phyloP scores from a whole-genome alignment of 2,888 invertebrate species.

The Troides helena region DNA sequence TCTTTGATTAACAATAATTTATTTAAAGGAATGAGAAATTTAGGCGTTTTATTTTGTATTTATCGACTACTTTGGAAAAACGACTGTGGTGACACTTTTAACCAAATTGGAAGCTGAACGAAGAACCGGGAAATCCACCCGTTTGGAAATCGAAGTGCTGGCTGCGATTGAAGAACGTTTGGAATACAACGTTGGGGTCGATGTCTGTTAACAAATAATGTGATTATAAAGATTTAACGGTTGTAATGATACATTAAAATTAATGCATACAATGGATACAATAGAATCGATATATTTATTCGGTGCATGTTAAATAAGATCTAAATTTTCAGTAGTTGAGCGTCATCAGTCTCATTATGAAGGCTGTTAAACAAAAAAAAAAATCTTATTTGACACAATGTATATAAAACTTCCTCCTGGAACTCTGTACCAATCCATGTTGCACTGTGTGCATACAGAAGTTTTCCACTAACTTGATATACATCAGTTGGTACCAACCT shows the following conservation, averaged over 20 bases:
- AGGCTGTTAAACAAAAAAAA: no score
- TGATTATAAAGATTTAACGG: neutral
- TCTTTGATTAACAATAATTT: neutral
- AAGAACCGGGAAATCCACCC: slow-evolving; percentile 78
- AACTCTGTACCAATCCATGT: no score
- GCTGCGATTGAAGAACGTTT: slow-evolving; percentile 87
- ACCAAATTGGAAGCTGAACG: slow-evolving; percentile 86
- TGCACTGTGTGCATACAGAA: neutral
- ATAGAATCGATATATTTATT: no score
- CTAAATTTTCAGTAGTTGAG: no score
- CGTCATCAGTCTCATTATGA: no score
- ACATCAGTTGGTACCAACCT: slow-evolving; percentile 44
- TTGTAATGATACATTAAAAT: no score
- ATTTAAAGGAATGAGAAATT: slow-evolving; percentile 38
- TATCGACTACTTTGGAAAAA: neutral
- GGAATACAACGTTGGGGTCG: slow-evolving; percentile 92
- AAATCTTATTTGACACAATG: no score
- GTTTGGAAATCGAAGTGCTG: slow-evolving; percentile 79
- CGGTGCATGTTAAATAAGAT: no score
- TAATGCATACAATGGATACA: no score
- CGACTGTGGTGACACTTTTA: slow-evolving; percentile 49
- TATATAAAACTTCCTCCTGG: no score
- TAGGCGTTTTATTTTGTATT: slow-evolving; percentile 30
- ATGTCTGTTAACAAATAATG: slow-evolving; percentile 81
- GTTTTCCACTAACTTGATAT: no score